Percentiles rank a stretch among this genome's conserved stretches.
phyloP scores from a whole-genome alignment of 2,113 vertebrate genomes.

The Syngnathus scovelli region DNA sequence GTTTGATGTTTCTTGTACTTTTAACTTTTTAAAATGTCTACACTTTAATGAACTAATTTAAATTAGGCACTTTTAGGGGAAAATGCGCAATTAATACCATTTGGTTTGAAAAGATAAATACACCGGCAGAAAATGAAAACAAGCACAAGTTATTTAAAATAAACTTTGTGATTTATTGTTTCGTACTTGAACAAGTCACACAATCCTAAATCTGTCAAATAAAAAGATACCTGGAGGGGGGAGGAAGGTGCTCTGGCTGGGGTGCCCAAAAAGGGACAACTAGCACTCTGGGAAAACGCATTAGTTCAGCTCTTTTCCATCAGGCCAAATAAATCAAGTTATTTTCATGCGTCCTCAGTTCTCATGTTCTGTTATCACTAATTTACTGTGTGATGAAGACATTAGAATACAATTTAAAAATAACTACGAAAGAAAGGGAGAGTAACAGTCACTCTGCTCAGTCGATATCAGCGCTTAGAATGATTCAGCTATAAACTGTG shows the following conservation, averaged over 20 bases:
- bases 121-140: constrained; percentile 18
- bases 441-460: not conserved
- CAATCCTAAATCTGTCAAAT: constrained; percentile 73
- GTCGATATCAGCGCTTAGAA: constrained; percentile 14
- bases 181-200: constrained; percentile 76
- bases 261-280: constrained; percentile 51
- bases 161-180: constrained; percentile 76
- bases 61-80: no score
- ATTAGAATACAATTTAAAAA: not conserved
- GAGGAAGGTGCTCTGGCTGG: constrained; percentile 34
- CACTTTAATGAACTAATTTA: no score
- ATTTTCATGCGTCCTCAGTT: constrained; percentile 6
- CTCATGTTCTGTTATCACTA: constrained; percentile 29
- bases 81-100: no score
- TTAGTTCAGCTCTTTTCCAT: constrained; percentile 27
- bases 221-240: constrained; percentile 54
- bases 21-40: no score
- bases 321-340: constrained; percentile 21
- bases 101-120: no score
- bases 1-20: no score
- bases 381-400: constrained; percentile 32
- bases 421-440: not conserved
- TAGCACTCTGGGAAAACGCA: constrained; percentile 34
- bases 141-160: constrained; percentile 73
- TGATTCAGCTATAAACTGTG: constrained; percentile 28